Evolutionary conservation across 53 echinoderm and acorn worm genomes (phyloP).

Genomic region (Paelopatides confundens): DNA sequence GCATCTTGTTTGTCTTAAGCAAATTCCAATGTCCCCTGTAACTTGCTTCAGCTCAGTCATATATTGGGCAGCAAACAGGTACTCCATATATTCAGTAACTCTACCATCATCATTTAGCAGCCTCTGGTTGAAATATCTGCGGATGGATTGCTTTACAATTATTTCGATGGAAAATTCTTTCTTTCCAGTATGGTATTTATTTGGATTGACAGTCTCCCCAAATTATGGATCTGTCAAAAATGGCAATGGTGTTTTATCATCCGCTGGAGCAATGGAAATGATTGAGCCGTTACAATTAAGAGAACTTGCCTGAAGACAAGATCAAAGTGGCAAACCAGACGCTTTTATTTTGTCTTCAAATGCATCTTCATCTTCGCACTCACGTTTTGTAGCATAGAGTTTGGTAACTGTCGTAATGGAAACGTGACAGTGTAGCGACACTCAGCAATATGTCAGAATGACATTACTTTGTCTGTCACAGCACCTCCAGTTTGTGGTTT

Average conservation of each 20-base stretch:
- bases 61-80: constrained; percentile 84
- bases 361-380: constrained; percentile 25
- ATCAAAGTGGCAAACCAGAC: too few species aligned
- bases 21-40: constrained; percentile 82
- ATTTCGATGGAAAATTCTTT: constrained; percentile 10
- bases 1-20: too few species aligned
- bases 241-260: constrained; percentile 2
- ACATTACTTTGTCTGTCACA: background rate
- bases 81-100: constrained; percentile 71
- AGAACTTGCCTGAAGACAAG: constrained; percentile 6
- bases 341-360: constrained; percentile 1
- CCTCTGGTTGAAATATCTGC: constrained; percentile 74
- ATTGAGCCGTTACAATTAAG: background rate
- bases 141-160: too few species aligned
- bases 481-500: too few species aligned
- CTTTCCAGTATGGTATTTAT: constrained; percentile 38
- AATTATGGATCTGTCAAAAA: constrained; percentile 33
- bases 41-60: constrained; percentile 65
- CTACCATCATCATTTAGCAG: constrained; percentile 74
- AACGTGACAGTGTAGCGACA: background rate
- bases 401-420: too few species aligned
- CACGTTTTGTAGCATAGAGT: background rate
- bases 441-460: background rate
- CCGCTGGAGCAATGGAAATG: constrained; percentile 13
- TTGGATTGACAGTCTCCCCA: constrained; percentile 46